Conservation (phyloP, 1,140 invertebrate species). For the Ceratina japonica region DNA sequence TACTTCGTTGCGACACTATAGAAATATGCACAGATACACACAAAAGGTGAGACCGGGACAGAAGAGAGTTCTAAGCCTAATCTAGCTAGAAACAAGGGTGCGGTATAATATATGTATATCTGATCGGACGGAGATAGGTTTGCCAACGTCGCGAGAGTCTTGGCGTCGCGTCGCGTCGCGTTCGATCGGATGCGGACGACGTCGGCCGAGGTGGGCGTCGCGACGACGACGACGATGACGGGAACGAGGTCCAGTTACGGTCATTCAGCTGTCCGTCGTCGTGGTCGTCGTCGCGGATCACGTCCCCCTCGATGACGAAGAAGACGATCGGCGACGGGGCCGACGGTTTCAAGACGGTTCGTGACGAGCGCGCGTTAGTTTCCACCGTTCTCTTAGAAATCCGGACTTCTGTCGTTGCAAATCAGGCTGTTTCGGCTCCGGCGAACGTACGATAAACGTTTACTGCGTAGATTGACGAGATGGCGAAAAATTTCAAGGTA, state of each 20-base stretch:
- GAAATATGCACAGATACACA: conserved; percentile 2
- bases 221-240: conserved; percentile 10
- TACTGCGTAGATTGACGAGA: conserved; percentile 10
- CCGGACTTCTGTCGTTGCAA: conserved; percentile 44
- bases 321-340: neutral
- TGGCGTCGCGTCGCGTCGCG: neutral
- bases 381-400: conserved; percentile 40
- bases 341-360: neutral
- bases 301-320: neutral
- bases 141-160: neutral
- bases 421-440: conserved; percentile 55
- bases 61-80: neutral
- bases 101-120: neutral
- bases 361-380: conserved; percentile 12
- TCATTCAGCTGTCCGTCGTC: neutral
- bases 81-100: conserved; percentile 2
- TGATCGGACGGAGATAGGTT: neutral
- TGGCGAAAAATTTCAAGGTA: neutral
- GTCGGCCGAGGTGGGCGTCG: conserved; percentile 2
- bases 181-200: neutral
- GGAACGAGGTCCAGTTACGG: neutral
- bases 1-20: conserved; percentile 10
- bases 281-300: neutral
- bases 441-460: conserved; percentile 37
- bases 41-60: neutral